phyloP scores from a whole-genome alignment of 1,140 invertebrate species.

The Cherax quadricarinatus region DNA sequence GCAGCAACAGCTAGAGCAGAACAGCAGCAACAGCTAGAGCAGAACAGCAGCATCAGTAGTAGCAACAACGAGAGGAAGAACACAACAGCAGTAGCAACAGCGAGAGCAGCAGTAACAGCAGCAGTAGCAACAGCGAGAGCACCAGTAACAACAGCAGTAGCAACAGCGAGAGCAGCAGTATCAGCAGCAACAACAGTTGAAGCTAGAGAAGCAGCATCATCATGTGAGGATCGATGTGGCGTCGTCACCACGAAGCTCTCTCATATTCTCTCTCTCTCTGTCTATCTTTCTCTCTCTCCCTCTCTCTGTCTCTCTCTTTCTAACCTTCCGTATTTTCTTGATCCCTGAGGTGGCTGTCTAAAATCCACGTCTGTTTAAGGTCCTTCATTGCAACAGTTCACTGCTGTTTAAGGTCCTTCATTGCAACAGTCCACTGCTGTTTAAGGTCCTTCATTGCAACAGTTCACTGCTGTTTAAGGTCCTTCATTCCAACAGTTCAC shows the following conservation, averaged over 20 bases:
- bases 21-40: not conserved
- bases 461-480: too few relatives aligned
- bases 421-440: too few relatives aligned
- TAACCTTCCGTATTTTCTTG: too few relatives aligned
- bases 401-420: too few relatives aligned
- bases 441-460: too few relatives aligned
- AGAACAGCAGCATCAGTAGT: too few relatives aligned
- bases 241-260: slow-evolving; percentile 24
- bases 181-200: slow-evolving; percentile 12
- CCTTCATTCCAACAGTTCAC: too few relatives aligned
- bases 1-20: not conserved
- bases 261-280: slow-evolving; percentile 26
- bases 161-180: not conserved
- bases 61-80: too few relatives aligned
- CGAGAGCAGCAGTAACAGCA: not conserved
- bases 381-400: too few relatives aligned
- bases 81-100: not conserved
- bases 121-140: not conserved
- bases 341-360: not conserved
- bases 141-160: not conserved
- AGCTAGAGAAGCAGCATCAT: slow-evolving; percentile 35
- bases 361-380: too few relatives aligned
- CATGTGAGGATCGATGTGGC: slow-evolving; percentile 39
- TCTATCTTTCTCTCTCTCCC: slow-evolving; percentile 30
- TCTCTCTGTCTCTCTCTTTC: not conserved